Percentiles rank a stretch among this genome's conserved stretches.
These are phyloP conservation scores for Pissodes strobi DNA, from an alignment of 1,140 invertebrate genomes.

Conservation along the genomic window DNA sequence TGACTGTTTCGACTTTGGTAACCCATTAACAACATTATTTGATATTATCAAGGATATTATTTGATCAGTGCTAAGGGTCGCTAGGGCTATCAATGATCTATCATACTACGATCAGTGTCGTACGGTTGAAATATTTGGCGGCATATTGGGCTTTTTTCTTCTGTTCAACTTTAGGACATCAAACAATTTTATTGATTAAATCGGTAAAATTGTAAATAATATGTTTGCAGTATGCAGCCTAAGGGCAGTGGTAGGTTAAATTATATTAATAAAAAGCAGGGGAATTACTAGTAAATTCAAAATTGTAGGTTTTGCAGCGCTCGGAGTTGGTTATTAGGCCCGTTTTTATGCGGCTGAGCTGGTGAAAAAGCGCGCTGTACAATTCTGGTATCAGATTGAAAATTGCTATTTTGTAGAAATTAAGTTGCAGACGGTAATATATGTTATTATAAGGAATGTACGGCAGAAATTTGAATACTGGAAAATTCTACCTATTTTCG, in stretches of 20 bases:
- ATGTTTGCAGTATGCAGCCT: conserved; percentile 35
- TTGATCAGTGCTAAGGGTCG: too few species aligned
- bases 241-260: conserved; percentile 48
- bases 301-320: conserved; percentile 50
- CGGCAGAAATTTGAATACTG: conserved; percentile 38
- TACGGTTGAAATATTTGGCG: neutral
- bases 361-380: conserved; percentile 45
- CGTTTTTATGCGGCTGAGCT: conserved; percentile 40
- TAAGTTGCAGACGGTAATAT: conserved; percentile 51
- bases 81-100: too few species aligned
- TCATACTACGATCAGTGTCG: too few species aligned
- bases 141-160: conserved; percentile 13
- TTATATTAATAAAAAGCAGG: conserved; percentile 54
- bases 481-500: conserved; percentile 8
- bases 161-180: conserved; percentile 4
- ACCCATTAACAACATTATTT: too few species aligned
- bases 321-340: conserved; percentile 43
- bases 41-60: too few species aligned
- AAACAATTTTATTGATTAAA: conserved; percentile 40
- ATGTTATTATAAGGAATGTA: conserved; percentile 49
- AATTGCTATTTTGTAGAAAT: conserved; percentile 55
- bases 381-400: conserved; percentile 55
- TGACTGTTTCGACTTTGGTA: too few species aligned
- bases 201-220: conserved; percentile 40
- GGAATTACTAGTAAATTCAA: conserved; percentile 53